These are phyloP conservation scores for Spodoptera littoralis DNA, from an alignment of 2,888 invertebrate genomes.

Conservation along the genomic window DNA sequence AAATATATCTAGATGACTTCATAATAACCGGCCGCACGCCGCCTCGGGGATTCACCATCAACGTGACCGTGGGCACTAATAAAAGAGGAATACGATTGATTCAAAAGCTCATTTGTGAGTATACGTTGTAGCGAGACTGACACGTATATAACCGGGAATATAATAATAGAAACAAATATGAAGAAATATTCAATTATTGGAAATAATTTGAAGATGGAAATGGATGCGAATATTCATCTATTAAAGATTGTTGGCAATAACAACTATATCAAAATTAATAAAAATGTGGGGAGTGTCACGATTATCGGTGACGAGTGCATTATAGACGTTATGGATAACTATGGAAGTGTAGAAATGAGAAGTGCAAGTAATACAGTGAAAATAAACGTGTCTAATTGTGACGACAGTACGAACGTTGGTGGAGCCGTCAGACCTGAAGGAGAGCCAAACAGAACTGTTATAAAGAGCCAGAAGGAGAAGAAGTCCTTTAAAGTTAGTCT, in stretches of 20 bases:
- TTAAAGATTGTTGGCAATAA: conserved; percentile 68
- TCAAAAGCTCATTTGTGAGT: conserved; percentile 41
- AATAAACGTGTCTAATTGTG: conserved; percentile 34
- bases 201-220: conserved; percentile 65
- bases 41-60: conserved; percentile 54
- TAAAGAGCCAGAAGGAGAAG: conserved; percentile 15
- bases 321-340: conserved; percentile 63
- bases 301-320: conserved; percentile 65
- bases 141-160: conserved; percentile 7
- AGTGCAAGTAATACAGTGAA: conserved; percentile 45
- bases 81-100: conserved; percentile 39
- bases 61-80: conserved; percentile 12
- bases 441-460: conserved; percentile 6
- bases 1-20: conserved; percentile 34
- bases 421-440: not conserved
- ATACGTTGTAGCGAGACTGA: conserved; percentile 18
- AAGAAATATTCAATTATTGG: conserved; percentile 66
- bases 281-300: conserved; percentile 65
- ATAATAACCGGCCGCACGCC: conserved; percentile 15
- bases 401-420: conserved; percentile 16
- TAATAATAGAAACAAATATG: conserved; percentile 50
- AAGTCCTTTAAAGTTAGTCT: conserved; percentile 29
- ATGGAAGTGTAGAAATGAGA: conserved; percentile 62
- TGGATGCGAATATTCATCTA: conserved; percentile 62
- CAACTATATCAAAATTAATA: conserved; percentile 65